phyloP scores from a whole-genome alignment of 2,797 vertebrate species.

The Apogon talboti region DNA sequence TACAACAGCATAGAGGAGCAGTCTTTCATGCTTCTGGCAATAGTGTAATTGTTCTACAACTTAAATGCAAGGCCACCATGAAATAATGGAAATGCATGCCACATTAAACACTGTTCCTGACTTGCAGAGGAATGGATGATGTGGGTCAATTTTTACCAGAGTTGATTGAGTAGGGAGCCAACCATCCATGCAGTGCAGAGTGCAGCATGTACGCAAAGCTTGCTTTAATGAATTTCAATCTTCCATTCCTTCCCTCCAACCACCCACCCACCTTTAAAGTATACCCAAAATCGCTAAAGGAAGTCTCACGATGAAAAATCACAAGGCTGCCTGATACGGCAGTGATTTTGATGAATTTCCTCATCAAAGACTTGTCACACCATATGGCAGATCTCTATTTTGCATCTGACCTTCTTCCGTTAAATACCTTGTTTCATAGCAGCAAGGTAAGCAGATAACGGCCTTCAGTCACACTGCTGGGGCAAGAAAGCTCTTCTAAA shows the following conservation, averaged over 20 bases:
- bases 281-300: constrained; percentile 57
- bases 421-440: constrained; percentile 79
- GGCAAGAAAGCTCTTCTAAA: constrained; percentile 47
- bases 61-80: constrained; percentile 32
- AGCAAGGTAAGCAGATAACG: constrained; percentile 70
- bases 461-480: constrained; percentile 41
- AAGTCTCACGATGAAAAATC: constrained; percentile 60
- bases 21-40: constrained; percentile 7
- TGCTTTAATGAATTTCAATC: constrained; percentile 73
- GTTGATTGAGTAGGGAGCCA: constrained; percentile 69
- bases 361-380: constrained; percentile 76
- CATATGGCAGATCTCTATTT: constrained; percentile 74
- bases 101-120: constrained; percentile 56
- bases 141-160: constrained; percentile 66
- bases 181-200: constrained; percentile 65
- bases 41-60: constrained; percentile 29
- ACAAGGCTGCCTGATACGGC: constrained; percentile 63
- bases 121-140: constrained; percentile 54
- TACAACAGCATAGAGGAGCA: background rate
- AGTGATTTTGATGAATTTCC: constrained; percentile 81
- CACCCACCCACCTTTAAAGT: constrained; percentile 54
- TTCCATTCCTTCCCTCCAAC: constrained; percentile 40
- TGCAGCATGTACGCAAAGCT: constrained; percentile 54
- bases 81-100: constrained; percentile 54
- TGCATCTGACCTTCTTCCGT: constrained; percentile 82